A percentile compares a stretch with the other conserved stretches of the same genome.
phyloP scores from a whole-genome alignment of 2,797 vertebrate genomes.

The Galago senegalensis region DNA sequence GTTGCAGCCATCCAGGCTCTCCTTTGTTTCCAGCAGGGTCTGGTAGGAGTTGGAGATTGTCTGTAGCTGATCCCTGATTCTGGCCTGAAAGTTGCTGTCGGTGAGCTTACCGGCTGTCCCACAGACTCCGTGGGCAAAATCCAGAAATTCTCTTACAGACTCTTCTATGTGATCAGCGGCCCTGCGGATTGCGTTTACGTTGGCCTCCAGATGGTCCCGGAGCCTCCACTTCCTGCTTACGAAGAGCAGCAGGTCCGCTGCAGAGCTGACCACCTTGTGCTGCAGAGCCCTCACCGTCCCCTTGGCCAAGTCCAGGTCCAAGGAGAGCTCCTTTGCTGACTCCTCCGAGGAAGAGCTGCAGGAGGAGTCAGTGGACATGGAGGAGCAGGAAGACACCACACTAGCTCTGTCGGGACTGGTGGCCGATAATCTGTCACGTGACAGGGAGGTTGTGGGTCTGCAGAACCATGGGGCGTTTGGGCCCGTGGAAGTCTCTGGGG shows the following conservation, averaged over 20 bases:
- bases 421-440: constrained; percentile 72
- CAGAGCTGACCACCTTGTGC: constrained; percentile 90
- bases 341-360: constrained; percentile 89
- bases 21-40: constrained; percentile 92
- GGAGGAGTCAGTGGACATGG: constrained; percentile 89
- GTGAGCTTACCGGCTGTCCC: constrained; percentile 90
- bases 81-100: constrained; percentile 92
- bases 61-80: constrained; percentile 94
- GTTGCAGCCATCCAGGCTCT: constrained; percentile 88
- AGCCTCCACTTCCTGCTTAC: constrained; percentile 96
- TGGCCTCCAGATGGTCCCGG: constrained; percentile 92
- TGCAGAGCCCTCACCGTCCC: constrained; percentile 92
- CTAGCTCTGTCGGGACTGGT: constrained; percentile 90
- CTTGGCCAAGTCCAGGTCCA: constrained; percentile 92
- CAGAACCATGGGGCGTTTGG: constrained; percentile 56
- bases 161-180: constrained; percentile 91
- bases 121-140: constrained; percentile 92
- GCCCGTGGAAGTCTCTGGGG: not conserved
- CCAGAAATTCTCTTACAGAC: constrained; percentile 92
- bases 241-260: constrained; percentile 94
- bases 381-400: constrained; percentile 92
- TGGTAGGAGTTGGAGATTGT: constrained; percentile 93
- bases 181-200: constrained; percentile 91
- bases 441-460: not conserved
- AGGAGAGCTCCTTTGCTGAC: constrained; percentile 88